These are phyloP conservation scores for Girardia tigrina DNA, from an alignment of 2,888 invertebrate species.

Conservation along the genomic window DNA sequence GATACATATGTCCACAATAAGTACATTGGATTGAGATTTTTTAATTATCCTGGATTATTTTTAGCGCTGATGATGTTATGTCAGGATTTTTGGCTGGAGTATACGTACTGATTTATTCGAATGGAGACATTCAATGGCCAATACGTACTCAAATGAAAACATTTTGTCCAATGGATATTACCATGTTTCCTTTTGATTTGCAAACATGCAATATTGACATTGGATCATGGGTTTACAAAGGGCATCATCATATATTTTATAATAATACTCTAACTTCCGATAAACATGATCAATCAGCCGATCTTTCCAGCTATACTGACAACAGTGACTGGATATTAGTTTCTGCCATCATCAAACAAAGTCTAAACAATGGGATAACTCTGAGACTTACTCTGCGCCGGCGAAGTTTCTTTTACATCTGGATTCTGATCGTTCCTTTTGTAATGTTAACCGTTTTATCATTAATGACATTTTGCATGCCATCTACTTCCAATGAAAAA, in stretches of 20 bases:
- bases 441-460: conserved; percentile 58
- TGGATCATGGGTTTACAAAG: conserved; percentile 47
- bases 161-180: conserved; percentile 53
- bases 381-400: conserved; percentile 43
- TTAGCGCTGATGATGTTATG: conserved; percentile 54
- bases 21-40: no score
- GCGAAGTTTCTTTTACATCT: conserved; percentile 51
- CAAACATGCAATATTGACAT: conserved; percentile 45
- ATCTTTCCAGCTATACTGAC: conserved; percentile 53
- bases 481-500: conserved; percentile 49
- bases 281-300: conserved; percentile 48
- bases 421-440: conserved; percentile 56
- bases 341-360: conserved; percentile 38
- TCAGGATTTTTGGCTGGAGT: conserved; percentile 54
- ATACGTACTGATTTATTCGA: conserved; percentile 53
- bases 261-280: conserved; percentile 35
- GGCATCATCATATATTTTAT: conserved; percentile 42
- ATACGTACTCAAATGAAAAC: conserved; percentile 55
- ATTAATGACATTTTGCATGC: conserved; percentile 53
- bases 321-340: conserved; percentile 55
- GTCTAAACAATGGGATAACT: conserved; percentile 3
- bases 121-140: conserved; percentile 55
- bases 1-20: no score
- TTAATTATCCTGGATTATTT: no score
- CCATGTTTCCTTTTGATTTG: conserved; percentile 50